Evolutionary conservation across 2,113 vertebrate species (phyloP), one percentile per base, ranked within the genome.

Genomic region (Aegithalos caudatus): DNA sequence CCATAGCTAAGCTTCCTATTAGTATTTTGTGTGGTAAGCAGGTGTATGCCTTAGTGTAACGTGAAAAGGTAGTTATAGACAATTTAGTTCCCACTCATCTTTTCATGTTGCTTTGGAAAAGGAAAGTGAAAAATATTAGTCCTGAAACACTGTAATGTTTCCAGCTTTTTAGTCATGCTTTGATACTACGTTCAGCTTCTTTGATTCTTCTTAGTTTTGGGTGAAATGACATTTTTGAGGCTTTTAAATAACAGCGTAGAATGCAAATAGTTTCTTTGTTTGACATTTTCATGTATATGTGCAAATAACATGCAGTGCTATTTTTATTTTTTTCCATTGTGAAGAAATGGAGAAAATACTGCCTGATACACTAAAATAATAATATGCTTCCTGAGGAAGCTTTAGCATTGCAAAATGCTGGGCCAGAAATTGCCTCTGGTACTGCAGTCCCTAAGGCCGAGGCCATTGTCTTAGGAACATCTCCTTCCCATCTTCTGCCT

Each of bases 391-490:
- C 54, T n/a, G 44, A 64, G 62, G 45, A 81, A 74, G 28, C 8
- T 89, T 92, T 51, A 35, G 64, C 20, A n/a, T 47, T 64, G 51
- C 45, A 94, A 80, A 97, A 51, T 23, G 24, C 57, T 85, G 53
- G 74, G 56, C 58, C 82, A 93, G 69, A 95, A 86, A 65, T 87
- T 24, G 29, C 37, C 10, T 72, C 14, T 17, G 4, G 13, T 61
- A 29, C 22, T 1, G 4, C 23, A n/a, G 58, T 21, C 14, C 12
- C 2, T 67, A 3, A 37, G 3, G 4, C 56, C 8, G 27, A 20
- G 28, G 33, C 33, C 56, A 3, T 24, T 77, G 22, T 21, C 25
- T 31, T 23, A 11, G 37, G 11, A 7, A 21, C 4, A 0, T 67
- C n/a, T 61, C 5, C 37, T 74, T 72, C 14, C 28, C 1, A 0